Evolutionary conservation across 2,113 vertebrate species (phyloP).

Genomic region (Callionymus lyra): DNA sequence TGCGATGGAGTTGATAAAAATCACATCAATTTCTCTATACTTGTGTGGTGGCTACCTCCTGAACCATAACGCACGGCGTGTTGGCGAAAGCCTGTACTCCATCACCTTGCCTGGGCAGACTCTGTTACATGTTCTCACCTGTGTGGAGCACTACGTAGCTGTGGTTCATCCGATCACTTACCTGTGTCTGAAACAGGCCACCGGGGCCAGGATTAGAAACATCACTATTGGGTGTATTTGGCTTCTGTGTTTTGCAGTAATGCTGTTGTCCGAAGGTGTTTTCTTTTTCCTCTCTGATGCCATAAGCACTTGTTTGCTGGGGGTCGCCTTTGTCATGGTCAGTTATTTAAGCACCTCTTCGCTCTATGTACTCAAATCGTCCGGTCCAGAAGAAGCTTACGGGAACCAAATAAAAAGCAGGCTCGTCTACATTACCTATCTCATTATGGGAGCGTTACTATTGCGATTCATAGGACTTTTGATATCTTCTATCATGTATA

Average conservation of each 20-base stretch:
- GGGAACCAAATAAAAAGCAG: too few relatives aligned
- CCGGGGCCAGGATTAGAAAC: neutral
- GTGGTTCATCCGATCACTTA: neutral
- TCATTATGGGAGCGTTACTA: too few relatives aligned
- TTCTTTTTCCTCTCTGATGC: too few relatives aligned
- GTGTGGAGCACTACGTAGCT: neutral
- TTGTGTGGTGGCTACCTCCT: neutral
- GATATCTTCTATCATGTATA: too few relatives aligned
- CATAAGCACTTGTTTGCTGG: too few relatives aligned
- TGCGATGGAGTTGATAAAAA: conserved; percentile 1
- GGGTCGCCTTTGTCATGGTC: too few relatives aligned
- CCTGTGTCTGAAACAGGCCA: neutral
- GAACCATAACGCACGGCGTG: neutral
- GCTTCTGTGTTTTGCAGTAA: neutral
- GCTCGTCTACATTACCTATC: too few relatives aligned
- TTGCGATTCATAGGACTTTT: too few relatives aligned
- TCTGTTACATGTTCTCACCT: neutral
- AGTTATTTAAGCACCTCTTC: too few relatives aligned
- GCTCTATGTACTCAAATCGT: too few relatives aligned
- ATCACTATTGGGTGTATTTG: neutral
- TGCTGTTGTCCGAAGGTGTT: too few relatives aligned
- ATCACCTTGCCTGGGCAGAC: neutral
- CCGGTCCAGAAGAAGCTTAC: too few relatives aligned
- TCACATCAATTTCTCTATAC: neutral
- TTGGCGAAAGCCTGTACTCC: neutral